phyloP scores from a whole-genome alignment of 2,888 invertebrate genomes.

The Ormyrus rosae region DNA sequence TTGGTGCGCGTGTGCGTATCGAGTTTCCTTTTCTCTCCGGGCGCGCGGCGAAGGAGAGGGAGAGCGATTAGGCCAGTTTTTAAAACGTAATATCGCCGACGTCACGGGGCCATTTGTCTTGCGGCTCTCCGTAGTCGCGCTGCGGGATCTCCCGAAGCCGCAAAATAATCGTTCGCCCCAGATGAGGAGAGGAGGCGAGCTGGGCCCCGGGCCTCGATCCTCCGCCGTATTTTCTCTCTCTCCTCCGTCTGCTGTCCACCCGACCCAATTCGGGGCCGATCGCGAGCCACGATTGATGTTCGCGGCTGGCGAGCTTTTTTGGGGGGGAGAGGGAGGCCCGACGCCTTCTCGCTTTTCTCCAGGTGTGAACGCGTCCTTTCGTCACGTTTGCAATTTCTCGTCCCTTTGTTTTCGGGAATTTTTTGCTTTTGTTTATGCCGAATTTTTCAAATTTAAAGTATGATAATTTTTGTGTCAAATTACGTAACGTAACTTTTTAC shows the following conservation, averaged over 20 bases:
- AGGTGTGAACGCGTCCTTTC: conserved; percentile 55
- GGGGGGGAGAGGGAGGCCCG: conserved; percentile 39
- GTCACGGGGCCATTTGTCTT: conserved; percentile 75
- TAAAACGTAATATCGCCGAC: conserved; percentile 74
- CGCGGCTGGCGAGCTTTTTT: conserved; percentile 37
- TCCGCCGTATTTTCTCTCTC: conserved; percentile 29
- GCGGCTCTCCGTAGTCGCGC: conserved; percentile 67
- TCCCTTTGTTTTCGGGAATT: neutral
- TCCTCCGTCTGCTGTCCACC: conserved; percentile 58
- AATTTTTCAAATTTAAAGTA: too few species aligned
- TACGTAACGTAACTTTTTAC: too few species aligned
- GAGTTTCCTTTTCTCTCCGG: conserved; percentile 66
- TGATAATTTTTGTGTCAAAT: too few species aligned
- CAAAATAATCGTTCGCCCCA: conserved; percentile 69
- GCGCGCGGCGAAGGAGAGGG: conserved; percentile 57
- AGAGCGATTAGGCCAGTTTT: conserved; percentile 72
- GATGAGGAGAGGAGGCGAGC: conserved; percentile 60
- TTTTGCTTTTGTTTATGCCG: neutral
- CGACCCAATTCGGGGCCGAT: conserved; percentile 70
- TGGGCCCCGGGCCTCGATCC: conserved; percentile 53
- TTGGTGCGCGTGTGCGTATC: conserved; percentile 59
- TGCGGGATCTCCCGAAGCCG: conserved; percentile 70
- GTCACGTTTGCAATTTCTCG: conserved; percentile 28
- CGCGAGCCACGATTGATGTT: conserved; percentile 65
- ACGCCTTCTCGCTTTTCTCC: conserved; percentile 9